Evolutionary conservation across 2,888 invertebrate species (phyloP), one percentile per base, ranked within the genome.

Genomic region (Chloroclystis v-ata): DNA sequence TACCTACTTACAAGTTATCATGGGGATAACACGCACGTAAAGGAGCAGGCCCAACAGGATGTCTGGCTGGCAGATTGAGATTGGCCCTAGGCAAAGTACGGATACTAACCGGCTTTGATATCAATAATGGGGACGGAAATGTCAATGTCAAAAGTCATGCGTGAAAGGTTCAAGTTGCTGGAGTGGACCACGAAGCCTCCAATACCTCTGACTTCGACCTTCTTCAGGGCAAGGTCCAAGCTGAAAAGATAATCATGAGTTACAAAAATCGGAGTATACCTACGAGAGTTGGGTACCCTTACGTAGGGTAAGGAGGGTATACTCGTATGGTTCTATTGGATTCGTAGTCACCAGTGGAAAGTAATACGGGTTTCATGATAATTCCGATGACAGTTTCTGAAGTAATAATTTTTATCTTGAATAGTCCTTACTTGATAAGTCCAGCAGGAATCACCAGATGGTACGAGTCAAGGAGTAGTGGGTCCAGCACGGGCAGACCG

Each of bases 401-500:
- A 20, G 5, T 4, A 20, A 20, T 20, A 20, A 20, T 9, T 30
- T 9, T 9, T 13, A 12, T 30, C 9, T 9, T 13, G 4, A 11
- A 29, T 0, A 5, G 7, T 11, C 54, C 74, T 75, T 61, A 84
- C 85, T 83, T 82, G 47, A 83, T 59, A 25, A 83, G 61, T 37
- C 72, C 78, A 52, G 75, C 69, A 1, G 83, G 83, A 1, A 85
- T 2, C 1, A 56, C 40, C 0, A 86, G 28, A 29, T 69, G 68
- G 50, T 52, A 64, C 3, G 67, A 33, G 0, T 77, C 73, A 12
- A 84, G 6, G 1, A 60, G 47, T 0, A 83, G 62, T 6, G 85
- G 85, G 54, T 86, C 85, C 10, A 86, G 60, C 0, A 72, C 73
- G 0, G 83, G 83, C 4, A 76, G 38, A 0, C 69, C 74, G 20